Percentiles rank a stretch among this genome's conserved stretches.
These are phyloP conservation scores for Acanthurus lineatus DNA, from an alignment of 2,797 vertebrate genomes.

Conservation along the genomic window DNA sequence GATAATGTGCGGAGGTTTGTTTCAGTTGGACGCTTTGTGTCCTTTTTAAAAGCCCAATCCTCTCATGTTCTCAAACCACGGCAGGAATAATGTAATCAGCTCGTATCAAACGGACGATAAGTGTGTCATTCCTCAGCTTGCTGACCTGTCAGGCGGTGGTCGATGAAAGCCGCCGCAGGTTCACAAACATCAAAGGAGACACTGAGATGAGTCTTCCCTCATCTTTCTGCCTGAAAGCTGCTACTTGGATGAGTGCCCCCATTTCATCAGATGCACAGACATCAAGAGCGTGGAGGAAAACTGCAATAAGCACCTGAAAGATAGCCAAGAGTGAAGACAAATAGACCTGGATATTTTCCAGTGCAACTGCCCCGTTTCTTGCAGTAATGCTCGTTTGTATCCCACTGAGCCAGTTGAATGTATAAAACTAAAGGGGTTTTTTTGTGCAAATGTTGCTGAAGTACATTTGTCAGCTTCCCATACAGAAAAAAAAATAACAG, in stretches of 20 bases:
- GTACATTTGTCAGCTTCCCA: background rate
- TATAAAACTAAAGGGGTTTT: background rate
- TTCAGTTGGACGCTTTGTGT: slow-evolving; percentile 58
- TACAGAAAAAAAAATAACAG: background rate
- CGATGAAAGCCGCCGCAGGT: slow-evolving; percentile 52
- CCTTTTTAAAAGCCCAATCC: slow-evolving; percentile 57
- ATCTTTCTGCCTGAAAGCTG: slow-evolving; percentile 56
- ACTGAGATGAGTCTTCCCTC: slow-evolving; percentile 56
- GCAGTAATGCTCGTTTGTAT: background rate
- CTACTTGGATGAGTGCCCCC: slow-evolving; percentile 72
- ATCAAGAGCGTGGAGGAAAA: slow-evolving; percentile 69
- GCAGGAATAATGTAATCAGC: slow-evolving; percentile 47
- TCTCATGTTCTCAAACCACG: slow-evolving; percentile 63
- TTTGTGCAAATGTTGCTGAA: slow-evolving; percentile 16
- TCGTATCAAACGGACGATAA: slow-evolving; percentile 29
- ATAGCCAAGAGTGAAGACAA: slow-evolving; percentile 76
- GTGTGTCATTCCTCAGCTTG: slow-evolving; percentile 37
- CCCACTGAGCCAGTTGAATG: background rate
- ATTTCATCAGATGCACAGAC: slow-evolving; percentile 75
- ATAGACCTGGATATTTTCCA: slow-evolving; percentile 68
- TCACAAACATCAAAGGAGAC: slow-evolving; percentile 44
- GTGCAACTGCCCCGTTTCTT: slow-evolving; percentile 32
- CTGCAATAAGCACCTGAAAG: slow-evolving; percentile 76
- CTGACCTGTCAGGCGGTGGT: slow-evolving; percentile 22
- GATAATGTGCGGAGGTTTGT: slow-evolving; percentile 58